These are phyloP conservation scores for Erpornis zantholeuca DNA, from an alignment of 2,113 vertebrate genomes.

Conservation along the genomic window DNA sequence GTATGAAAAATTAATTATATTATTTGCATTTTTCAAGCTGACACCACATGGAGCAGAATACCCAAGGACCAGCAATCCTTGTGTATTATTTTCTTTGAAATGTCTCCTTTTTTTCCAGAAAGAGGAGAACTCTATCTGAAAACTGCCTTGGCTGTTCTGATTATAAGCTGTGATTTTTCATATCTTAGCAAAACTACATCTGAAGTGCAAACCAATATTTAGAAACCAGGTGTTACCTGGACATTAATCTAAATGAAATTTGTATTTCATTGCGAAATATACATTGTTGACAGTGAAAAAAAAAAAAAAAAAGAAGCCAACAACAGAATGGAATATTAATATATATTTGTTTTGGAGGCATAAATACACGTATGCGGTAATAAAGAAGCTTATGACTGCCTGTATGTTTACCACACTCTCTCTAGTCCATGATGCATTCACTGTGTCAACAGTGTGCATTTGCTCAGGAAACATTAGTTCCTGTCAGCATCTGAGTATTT, in stretches of 20 bases:
- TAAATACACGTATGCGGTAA: background rate
- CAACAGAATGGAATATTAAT: background rate
- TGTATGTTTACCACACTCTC: background rate
- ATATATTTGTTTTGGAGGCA: background rate
- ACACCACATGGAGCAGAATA: background rate
- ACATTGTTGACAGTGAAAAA: background rate
- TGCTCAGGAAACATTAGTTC: slow-evolving; percentile 15
- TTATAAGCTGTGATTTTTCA: background rate
- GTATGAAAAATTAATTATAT: background rate
- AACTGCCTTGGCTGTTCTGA: background rate
- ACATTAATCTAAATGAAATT: background rate
- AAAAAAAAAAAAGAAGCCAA: background rate
- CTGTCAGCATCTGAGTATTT: background rate
- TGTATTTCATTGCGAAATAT: background rate
- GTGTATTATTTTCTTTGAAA: background rate
- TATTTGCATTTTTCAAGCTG: background rate
- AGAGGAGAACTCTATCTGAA: background rate
- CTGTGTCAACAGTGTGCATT: slow-evolving; percentile 14
- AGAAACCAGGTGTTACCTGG: background rate
- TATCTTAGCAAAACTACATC: background rate
- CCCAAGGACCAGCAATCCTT: background rate
- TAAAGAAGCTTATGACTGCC: background rate
- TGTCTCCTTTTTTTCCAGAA: background rate
- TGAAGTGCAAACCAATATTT: background rate
- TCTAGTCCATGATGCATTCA: background rate